Base-by-base conservation (phyloP, 2,797 vertebrate species). In the Rhincodon typus region DNA sequence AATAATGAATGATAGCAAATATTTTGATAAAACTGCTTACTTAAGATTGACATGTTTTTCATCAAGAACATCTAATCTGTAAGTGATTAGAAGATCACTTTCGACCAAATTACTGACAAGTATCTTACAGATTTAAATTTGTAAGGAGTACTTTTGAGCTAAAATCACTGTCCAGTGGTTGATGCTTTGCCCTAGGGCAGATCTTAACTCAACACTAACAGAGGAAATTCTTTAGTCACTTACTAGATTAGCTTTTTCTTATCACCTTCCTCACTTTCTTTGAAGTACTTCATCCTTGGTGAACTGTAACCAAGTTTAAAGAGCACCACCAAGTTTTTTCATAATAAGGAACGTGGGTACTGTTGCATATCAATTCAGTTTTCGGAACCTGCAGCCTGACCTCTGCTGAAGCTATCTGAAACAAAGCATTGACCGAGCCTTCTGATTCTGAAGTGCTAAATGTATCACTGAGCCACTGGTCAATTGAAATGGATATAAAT, bases 1-100 rank as follows among this genome's bases (percentile, higher is more conserved):
- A 74, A 70, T 50, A 94, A 94, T 70, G 67, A 69, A 93, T 94
- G 70, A 70, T 42, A 53, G 94, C 42, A 95, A 95, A 19, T 77
- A 38, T 30, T 19, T 6, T 91, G 57, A 91, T 38, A 94, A n/a
- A 46, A 69, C 93, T 70, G 42, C 42, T 72, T 50, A 50, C 53
- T 74, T 95, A 70, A 25, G 17, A 74, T 53, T 72, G 38, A 46
- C 88, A 91, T 94, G 62, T 94, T 93, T 94, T 25, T 74, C 70
- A 95, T 30, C 46, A 94, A 72, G 70, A 72, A 8, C 46, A 53
- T 57, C 30, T 50, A 74, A 77, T 57, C 42, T 53, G 30, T 46
- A 74, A 74, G 15, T 72, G 69, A 34, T 95, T 74, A 23, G 70
- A 77, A 21, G 38, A 42, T 42, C 67, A 17, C 21, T 70, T 70